phyloP scores from a whole-genome alignment of 2,797 vertebrate species.

The Urophycis tenuis region DNA sequence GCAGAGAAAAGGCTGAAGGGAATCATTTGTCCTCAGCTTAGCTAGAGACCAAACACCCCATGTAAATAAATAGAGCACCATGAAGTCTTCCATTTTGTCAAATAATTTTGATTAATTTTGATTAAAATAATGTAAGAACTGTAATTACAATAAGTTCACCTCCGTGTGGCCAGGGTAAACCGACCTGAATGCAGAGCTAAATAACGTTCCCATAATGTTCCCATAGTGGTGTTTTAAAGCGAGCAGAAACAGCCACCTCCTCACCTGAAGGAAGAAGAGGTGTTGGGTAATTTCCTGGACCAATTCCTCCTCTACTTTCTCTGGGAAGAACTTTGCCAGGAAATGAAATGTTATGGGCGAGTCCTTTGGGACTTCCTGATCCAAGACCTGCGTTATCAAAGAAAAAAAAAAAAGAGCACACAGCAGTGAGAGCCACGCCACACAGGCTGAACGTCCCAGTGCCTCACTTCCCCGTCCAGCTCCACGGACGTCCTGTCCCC shows the following conservation, averaged over 20 bases:
- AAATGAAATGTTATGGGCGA: conserved; percentile 88
- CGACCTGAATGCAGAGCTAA: background rate
- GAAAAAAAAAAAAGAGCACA: conserved; percentile 18
- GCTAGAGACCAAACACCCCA: background rate
- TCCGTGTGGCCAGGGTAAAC: background rate
- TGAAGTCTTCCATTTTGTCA: background rate
- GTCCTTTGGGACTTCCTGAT: conserved; percentile 93
- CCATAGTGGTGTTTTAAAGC: background rate
- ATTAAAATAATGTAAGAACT: background rate
- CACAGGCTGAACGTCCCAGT: background rate
- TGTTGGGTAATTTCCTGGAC: conserved; percentile 95
- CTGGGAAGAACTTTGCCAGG: conserved; percentile 91
- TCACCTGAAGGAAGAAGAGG: conserved; percentile 93
- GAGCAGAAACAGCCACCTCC: background rate
- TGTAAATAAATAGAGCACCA: background rate
- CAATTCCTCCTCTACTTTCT: conserved; percentile 90
- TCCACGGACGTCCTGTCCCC: too few relatives aligned
- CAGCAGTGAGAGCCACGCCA: background rate
- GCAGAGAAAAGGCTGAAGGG: background rate
- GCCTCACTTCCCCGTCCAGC: background rate
- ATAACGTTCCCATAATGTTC: background rate
- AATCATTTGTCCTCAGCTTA: background rate
- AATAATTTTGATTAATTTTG: background rate
- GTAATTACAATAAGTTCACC: background rate
- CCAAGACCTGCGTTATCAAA: conserved; percentile 73